Base-by-base conservation (phyloP, 2,797 vertebrate genomes). In the Cichlasoma orientale region DNA sequence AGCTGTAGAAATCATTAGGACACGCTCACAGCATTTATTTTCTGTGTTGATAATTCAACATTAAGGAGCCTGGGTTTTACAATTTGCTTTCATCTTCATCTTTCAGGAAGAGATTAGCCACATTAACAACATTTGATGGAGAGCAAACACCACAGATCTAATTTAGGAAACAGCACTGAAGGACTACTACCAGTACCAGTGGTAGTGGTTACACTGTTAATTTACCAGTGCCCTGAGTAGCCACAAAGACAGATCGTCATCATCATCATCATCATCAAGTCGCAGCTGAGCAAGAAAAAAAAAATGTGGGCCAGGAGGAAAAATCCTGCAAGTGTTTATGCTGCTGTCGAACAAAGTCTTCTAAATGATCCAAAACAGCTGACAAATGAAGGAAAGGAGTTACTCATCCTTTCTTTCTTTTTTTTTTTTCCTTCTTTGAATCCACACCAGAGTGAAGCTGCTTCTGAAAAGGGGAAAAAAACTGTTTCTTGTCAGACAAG, bases 1-100 rank as follows among this genome's bases (percentile, higher is more conserved):
- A 93, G 92, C 90, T 94, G 94, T 78, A 84, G 78, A 87, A 92
- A 92, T 89, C 87, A 93, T 93, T 90, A 90, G 74, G 33, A 84
- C 72, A 29, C 10, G 56, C 79, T 87, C 69, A n/a, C 73, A 56
- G 78, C 59, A 79, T 92, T 87, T 86, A 86, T 90, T 85, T 86
- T 75, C 75, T 77, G 57, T 77, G 77, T 58, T 77, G 80, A 88
- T 91, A 84, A 91, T 80, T 84, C 70, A 19, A 85, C 82, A 87
- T 76, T 82, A 81, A 88, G 71, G 74, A 70, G 73, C 85, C 82
- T 44, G 54, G 21, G 84, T 88, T 84, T 79, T 73, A 88, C 82
- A 4, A 68, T 76, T 79, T 70, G 36, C 84, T 89, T 88, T 86
- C 78, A 89, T 91, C 63, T 84, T 33, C 70, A 25, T 82, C 68